Evolutionary conservation across 2,888 invertebrate species (phyloP), one percentile per base, ranked within the genome.

Genomic region (Atethmia centrago): DNA sequence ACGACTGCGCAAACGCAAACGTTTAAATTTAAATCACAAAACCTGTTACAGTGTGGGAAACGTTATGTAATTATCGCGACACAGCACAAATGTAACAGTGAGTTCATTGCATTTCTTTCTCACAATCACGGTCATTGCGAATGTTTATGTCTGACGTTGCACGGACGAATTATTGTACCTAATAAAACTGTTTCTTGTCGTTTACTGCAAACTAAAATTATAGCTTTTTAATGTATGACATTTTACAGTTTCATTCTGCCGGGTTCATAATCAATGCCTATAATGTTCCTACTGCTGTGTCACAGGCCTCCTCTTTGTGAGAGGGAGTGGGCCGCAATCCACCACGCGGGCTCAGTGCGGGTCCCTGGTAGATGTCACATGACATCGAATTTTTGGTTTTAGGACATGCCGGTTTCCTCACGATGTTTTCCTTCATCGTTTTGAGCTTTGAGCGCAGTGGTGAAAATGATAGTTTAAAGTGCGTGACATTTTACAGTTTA

Each of bases 41-140:
- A 79, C 87, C 79, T 85, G 83, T 84, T 83, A 79, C 79, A 85
- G 77, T 87, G 89, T 88, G 88, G 86, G 88, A 88, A 89, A 83
- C 68, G 64, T 88, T 88, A 88, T 83, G 78, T 87, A 87, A 89
- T 84, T 81, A 80, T 82, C 63, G 74, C 71, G 76, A 81, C 86
- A 77, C 75, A 85, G 77, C 78, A 74, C 70, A 87, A 87, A 83
- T 77, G 83, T 58, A 75, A 74, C 82, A 83, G 85, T 74, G n/a
- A 71, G 79, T 77, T 80, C 67, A 77, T 70, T 83, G 42, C 79
- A 77, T 83, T 80, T 86, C 78, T 75, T 77, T 76, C 58, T 58
- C 56, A 76, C 14, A 71, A 71, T 55, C 61, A 58, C 49, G 75
- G 73, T 77, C 73, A 81, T 64, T 49, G 62, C 12, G 25, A 53